Evolutionary conservation across 2,797 vertebrate genomes (phyloP), one percentile per base, ranked within the genome.

Genomic region (Tokudaia muenninki): DNA sequence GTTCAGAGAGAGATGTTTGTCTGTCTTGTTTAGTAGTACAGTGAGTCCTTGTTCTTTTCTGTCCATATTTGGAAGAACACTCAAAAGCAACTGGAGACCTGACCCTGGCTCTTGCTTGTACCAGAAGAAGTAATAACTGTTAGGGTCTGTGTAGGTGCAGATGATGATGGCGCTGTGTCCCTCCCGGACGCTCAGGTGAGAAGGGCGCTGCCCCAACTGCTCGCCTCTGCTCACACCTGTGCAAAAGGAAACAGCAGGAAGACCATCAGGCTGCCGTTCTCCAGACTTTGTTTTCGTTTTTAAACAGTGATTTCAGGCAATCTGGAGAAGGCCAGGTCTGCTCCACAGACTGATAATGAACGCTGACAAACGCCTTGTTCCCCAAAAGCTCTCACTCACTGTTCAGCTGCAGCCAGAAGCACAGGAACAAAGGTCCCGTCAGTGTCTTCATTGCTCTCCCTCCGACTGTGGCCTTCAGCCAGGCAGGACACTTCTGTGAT

Each of bases 171-270:
- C 26, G 26, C 41, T 67, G 47, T 41, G 65, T 88, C 96, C 89
- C 52, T 96, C 93, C n/a, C 0, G 59, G 77, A 92, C 67, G 67
- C n/a, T 83, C 87, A 78, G 57, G 57, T 70, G 79, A 10, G 65
- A 44, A 47, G 92, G 70, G 6, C 2, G 29, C 89, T 97, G 97
- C 7, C 78, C 65, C 63, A 97, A 7, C 1, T 80, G 44, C 17
- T 95, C 47, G 26, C 94, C 94, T 77, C 95, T 57, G 6, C 78
- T 95, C 75, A 80, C 31, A 78, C 65, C 97, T 97, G 97, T 29
- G 47, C 29, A 50, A 37, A 89, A 63, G 65, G 9, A 94, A 80
- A 67, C 92, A 26, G 10, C 22, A 90, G 61, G 61, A 74, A 77
- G 24, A 52, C 34, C 3, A 0, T 74, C 41, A 83, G 29, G 24